phyloP scores from a whole-genome alignment of 2,888 invertebrate genomes.

The Sphaerolaimus hirsutus region DNA sequence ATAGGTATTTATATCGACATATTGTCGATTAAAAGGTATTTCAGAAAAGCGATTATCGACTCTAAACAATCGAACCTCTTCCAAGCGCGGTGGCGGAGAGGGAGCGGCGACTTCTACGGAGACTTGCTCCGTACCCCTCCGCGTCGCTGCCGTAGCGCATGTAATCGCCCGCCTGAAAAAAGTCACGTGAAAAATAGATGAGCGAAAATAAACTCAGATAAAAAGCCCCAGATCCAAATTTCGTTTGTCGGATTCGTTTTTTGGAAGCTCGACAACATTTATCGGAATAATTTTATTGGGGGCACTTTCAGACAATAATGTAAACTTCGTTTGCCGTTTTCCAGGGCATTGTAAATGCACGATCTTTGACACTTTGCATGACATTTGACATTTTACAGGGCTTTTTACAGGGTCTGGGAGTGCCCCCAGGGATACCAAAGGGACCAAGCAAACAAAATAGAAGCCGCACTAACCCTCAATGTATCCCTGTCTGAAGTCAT shows the following conservation, averaged over 20 bases:
- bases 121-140: constrained; percentile 17
- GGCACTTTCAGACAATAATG: constrained; percentile 22
- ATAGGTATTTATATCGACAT: too few relatives aligned
- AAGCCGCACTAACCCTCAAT: too few relatives aligned
- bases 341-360: too few relatives aligned
- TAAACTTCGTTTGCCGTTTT: too few relatives aligned
- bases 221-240: too few relatives aligned
- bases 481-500: constrained; percentile 24
- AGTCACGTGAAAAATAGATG: neutral
- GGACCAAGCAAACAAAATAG: too few relatives aligned
- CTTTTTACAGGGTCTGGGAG: too few relatives aligned
- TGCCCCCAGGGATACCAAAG: too few relatives aligned
- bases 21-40: too few relatives aligned
- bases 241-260: constrained; percentile 18
- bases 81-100: constrained; percentile 22
- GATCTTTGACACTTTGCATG: too few relatives aligned
- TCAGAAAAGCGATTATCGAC: neutral
- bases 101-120: constrained; percentile 17
- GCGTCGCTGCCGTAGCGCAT: constrained; percentile 18
- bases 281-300: neutral
- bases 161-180: constrained; percentile 18
- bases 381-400: too few relatives aligned
- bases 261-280: neutral
- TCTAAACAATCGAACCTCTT: constrained; percentile 13
- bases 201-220: too few relatives aligned